Percentiles rank a stretch among this genome's conserved stretches.
Evolutionary conservation across 1,140 invertebrate species (phyloP).

Genomic region (Neuroterus valhalla): DNA sequence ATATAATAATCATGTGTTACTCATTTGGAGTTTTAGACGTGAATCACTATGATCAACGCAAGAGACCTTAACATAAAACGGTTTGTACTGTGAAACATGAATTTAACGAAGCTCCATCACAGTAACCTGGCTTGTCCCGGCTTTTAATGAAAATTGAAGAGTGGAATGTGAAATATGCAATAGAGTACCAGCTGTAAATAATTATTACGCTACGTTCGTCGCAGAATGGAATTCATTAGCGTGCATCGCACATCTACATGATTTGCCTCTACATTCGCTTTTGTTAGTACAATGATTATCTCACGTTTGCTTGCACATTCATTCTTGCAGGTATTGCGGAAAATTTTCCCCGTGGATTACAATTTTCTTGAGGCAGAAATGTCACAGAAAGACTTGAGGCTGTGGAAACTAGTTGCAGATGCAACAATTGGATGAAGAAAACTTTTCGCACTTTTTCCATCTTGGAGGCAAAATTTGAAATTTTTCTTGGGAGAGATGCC

Average conservation of each 20-base stretch:
- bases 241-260: background rate
- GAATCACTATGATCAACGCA: background rate
- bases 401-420: no score
- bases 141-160: constrained; percentile 64
- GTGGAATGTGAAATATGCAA: constrained; percentile 46
- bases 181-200: constrained; percentile 48
- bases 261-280: background rate
- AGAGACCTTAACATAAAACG: constrained; percentile 16
- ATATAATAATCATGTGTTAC: background rate
- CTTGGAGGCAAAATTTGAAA: no score
- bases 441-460: no score
- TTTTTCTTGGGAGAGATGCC: no score
- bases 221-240: constrained; percentile 52
- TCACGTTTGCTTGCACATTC: no score
- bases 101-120: constrained; percentile 32
- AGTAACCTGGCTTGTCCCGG: background rate
- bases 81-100: background rate
- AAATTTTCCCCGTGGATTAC: no score
- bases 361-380: no score
- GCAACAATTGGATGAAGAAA: no score
- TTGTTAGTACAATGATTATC: background rate
- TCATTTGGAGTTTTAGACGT: background rate
- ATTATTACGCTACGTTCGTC: constrained; percentile 51
- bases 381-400: no score
- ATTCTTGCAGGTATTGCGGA: no score